Conservation (phyloP, 2,797 vertebrate species). For the Galaxias olidus region DNA sequence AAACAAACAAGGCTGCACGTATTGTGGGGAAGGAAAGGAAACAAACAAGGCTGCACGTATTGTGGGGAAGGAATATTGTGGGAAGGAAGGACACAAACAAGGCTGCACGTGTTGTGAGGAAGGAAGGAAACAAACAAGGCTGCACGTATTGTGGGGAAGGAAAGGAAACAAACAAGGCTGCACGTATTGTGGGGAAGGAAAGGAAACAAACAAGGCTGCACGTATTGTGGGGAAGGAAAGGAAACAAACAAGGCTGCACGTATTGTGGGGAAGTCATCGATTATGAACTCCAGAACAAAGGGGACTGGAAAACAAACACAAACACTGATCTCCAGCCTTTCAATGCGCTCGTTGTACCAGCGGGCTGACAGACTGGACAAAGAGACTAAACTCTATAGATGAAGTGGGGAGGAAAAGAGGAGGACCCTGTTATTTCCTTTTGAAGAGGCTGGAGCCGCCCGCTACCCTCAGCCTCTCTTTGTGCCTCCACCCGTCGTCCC, state of each 20-base stretch:
- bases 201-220: too few species aligned
- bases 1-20: neutral
- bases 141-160: neutral
- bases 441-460: constrained; percentile 74
- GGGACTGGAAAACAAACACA: constrained; percentile 58
- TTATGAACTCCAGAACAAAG: constrained; percentile 56
- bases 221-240: too few species aligned
- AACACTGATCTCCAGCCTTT: constrained; percentile 72
- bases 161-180: constrained; percentile 36
- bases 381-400: constrained; percentile 67
- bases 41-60: too few species aligned
- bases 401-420: constrained; percentile 48
- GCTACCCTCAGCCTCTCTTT: constrained; percentile 64
- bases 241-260: constrained; percentile 39
- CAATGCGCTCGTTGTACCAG: constrained; percentile 69
- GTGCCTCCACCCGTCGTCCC: constrained; percentile 56
- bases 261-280: constrained; percentile 55
- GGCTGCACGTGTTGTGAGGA: too few species aligned
- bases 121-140: constrained; percentile 38
- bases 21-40: constrained; percentile 40
- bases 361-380: constrained; percentile 66
- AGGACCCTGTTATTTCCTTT: constrained; percentile 69
- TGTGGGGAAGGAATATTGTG: too few species aligned
- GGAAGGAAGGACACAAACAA: constrained; percentile 44
- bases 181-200: constrained; percentile 14